Evolutionary conservation across 1,140 invertebrate genomes (phyloP), one percentile per base, ranked within the genome.

Genomic region (Dysdera silvatica): DNA sequence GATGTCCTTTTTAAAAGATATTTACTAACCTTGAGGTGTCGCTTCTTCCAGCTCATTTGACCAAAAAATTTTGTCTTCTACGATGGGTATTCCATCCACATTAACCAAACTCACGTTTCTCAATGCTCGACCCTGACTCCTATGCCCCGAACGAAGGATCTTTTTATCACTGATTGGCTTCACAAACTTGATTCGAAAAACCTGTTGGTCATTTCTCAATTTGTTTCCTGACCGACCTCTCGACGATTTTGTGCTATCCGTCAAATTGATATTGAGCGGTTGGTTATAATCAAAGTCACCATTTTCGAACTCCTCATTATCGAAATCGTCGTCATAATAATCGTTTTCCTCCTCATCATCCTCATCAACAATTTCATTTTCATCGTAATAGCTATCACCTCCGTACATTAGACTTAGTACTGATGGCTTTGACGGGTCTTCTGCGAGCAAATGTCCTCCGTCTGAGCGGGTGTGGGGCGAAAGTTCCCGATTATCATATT

Each of bases 41-140:
- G 14, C 28, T 24, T 57, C 41, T 37, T 69, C 68, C 14, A 65
- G 14, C 4, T 67, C 61, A 28, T 61, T 33, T 8, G 68, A 64
- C 68, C 68, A 69, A 40, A 49, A 67, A 12, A 69, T 65, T 14
- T 32, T 23, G 54, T 69, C 61, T 58, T 69, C 68, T 2, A 69
- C 57, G 18, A 67, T 61, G 4, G 60, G 65, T 26, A 69, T 32
- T 8, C 58, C 61, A 53, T 55, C 47, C n/a, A 52, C 48, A 29
- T 61, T 61, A 6, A 61, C 47, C 6, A 61, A 40, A 26, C 35
- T 45, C 5, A 61, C 45, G 8, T 61, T 61, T 37, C 51, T 53
- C 16, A 10, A 16, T 28, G n/a, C 45, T 2, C 32, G 26, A n/a
- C n/a, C 4, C 8, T 32, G 0, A 48, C 2, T 14, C 12, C 12